These are phyloP conservation scores for Tachystola acroxantha DNA, from an alignment of 2,888 invertebrate genomes.

Conservation along the genomic window DNA sequence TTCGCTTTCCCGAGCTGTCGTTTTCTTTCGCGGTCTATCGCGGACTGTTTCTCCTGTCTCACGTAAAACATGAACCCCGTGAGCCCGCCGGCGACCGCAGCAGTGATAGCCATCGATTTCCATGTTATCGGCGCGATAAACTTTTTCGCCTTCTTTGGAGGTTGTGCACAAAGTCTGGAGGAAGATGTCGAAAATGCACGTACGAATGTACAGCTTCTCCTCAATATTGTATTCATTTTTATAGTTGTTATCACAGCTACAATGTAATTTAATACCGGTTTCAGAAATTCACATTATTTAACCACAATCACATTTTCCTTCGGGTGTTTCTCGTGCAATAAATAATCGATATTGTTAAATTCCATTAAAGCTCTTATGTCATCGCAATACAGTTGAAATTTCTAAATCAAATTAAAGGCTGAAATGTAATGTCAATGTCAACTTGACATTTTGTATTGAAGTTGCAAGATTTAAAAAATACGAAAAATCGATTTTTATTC, in stretches of 20 bases:
- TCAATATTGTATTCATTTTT: constrained; percentile 54
- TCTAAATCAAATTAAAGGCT: no score
- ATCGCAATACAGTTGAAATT: no score
- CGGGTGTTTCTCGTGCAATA: background rate
- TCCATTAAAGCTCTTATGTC: no score
- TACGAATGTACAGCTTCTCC: constrained; percentile 33
- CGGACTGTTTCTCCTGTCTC: constrained; percentile 87
- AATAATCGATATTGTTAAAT: background rate
- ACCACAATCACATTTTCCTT: background rate
- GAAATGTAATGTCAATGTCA: no score
- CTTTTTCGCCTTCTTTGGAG: constrained; percentile 46
- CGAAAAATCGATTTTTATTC: no score
- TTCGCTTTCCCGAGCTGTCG: constrained; percentile 92
- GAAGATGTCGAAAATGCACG: constrained; percentile 50
- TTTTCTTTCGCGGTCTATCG: constrained; percentile 85
- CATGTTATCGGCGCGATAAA: constrained; percentile 86
- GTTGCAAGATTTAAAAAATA: no score
- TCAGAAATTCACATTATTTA: background rate
- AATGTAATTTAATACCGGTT: background rate
- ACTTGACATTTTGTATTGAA: background rate
- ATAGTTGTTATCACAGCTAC: no score
- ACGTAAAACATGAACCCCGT: constrained; percentile 87
- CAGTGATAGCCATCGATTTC: constrained; percentile 85
- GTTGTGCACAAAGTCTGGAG: constrained; percentile 45
- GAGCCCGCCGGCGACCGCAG: constrained; percentile 81